Conservation (phyloP, 2,797 vertebrate genomes). For the Pseudocheirus occidentalis region DNA sequence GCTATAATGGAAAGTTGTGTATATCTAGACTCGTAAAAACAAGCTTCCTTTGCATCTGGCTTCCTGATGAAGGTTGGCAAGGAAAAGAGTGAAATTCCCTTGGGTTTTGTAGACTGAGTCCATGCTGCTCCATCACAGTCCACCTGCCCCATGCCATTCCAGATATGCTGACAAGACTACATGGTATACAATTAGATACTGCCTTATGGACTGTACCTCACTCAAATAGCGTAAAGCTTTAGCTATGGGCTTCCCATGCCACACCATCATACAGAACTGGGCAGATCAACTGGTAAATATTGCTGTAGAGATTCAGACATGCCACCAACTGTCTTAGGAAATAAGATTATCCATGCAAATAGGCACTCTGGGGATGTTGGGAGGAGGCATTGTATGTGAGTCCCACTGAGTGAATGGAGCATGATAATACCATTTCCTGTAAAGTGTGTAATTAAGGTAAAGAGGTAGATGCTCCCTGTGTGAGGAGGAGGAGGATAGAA, state of each 20-base stretch:
- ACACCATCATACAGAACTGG: not conserved
- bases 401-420: not conserved
- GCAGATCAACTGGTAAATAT: not conserved
- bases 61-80: not conserved
- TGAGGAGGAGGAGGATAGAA: not conserved
- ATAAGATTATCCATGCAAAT: not conserved
- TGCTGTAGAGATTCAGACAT: not conserved
- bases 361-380: not conserved
- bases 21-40: not conserved
- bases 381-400: not conserved
- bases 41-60: not conserved
- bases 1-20: not conserved
- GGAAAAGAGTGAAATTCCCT: not conserved
- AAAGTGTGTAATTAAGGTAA: not conserved
- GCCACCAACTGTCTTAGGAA: not conserved
- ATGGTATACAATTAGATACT: not conserved
- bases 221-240: not conserved
- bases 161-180: not conserved
- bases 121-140: not conserved
- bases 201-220: not conserved
- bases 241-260: not conserved
- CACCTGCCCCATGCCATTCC: too few relatives aligned
- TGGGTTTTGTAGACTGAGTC: not conserved
- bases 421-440: not conserved
- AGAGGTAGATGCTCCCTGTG: not conserved